Base-by-base conservation (phyloP, 2,797 vertebrate species). In the Tenualosa ilisha region DNA sequence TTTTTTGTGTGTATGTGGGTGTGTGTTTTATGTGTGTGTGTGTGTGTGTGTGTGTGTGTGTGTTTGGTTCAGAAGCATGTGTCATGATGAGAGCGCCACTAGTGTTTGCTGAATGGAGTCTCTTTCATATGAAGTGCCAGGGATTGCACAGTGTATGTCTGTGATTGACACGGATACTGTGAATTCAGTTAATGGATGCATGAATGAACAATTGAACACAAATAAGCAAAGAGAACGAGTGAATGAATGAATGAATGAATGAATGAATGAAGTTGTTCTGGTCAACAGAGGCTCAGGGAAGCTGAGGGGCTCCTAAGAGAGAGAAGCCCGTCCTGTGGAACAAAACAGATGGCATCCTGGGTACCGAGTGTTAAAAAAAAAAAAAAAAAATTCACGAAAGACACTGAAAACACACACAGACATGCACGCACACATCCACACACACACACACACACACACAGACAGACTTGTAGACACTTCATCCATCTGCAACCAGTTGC, bases 391-490 rank as follows among this genome's bases (percentile, higher is more conserved):
- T 46, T n/a, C 31, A 31, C 31, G n/a, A 59, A n/a, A 61, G 31
- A 31, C 31, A 61, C 40, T 7, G 1, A 1, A 46, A 46, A 20
- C 54, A 56, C 59, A 61, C 59, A 61, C 59, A 61, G 6, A 43
- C 84, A 63, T 43, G 81, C 85, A 51, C 81, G 61, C 89, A 86
- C 84, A 81, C 82, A 83, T 83, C 83, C 84, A 59, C 31, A 40
- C 46, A 86, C 53, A 84, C 59, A 24, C 84, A 86, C 50, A 85
- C 26, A 61, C 81, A 49, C 68, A n/a, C 26, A 31, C 0, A 40
- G 6, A 37, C 31, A 9, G 12, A 53, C 37, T 22, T 63, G 37
- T 61, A 65, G 54, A 20, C 54, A 6, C 63, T 31, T 12, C 24
- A 31, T 31, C 24, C 63, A 65, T 65, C 24, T 75, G 31, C 68